These are phyloP conservation scores for Colinus virginianus DNA, from an alignment of 2,113 vertebrate genomes.

Conservation along the genomic window DNA sequence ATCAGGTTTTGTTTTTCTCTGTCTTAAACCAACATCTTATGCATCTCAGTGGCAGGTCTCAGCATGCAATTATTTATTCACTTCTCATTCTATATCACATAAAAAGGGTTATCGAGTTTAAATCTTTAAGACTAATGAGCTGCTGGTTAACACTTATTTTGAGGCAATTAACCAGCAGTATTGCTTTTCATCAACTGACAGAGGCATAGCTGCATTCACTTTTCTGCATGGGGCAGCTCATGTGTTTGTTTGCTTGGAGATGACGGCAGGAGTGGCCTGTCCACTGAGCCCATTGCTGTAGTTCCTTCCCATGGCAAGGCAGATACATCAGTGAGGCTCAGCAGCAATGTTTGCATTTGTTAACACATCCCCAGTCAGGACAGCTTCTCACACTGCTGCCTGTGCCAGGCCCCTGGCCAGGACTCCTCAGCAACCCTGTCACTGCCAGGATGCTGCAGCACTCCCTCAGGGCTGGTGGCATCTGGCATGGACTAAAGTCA, in stretches of 20 bases:
- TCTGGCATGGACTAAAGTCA: not conserved
- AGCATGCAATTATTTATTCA: constrained; percentile 55
- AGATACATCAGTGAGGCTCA: not conserved
- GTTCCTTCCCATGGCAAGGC: not conserved
- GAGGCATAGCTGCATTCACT: not conserved
- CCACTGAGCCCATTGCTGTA: rapidly evolving
- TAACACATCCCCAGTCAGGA: not conserved
- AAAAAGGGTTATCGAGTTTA: constrained; percentile 31
- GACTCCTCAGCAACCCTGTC: not conserved
- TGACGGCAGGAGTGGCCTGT: not conserved
- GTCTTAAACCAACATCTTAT: constrained; percentile 45
- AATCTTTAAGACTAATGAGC: constrained; percentile 45
- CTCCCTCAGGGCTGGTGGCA: not conserved
- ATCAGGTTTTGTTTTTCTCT: constrained; percentile 27
- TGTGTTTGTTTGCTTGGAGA: not conserved
- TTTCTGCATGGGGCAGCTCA: not conserved
- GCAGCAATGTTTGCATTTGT: not conserved
- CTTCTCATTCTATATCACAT: constrained; percentile 10
- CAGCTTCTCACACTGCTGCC: not conserved
- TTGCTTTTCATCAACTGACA: not conserved
- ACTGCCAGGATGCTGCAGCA: not conserved
- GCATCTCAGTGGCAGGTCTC: constrained; percentile 45
- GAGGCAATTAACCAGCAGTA: constrained; percentile 41
- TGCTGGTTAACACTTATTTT: constrained; percentile 32
- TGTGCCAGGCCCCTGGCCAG: not conserved